Evolutionary conservation across 2,888 invertebrate species (phyloP), one percentile per base, ranked within the genome.

Genomic region (Orthonevra nobilis): DNA sequence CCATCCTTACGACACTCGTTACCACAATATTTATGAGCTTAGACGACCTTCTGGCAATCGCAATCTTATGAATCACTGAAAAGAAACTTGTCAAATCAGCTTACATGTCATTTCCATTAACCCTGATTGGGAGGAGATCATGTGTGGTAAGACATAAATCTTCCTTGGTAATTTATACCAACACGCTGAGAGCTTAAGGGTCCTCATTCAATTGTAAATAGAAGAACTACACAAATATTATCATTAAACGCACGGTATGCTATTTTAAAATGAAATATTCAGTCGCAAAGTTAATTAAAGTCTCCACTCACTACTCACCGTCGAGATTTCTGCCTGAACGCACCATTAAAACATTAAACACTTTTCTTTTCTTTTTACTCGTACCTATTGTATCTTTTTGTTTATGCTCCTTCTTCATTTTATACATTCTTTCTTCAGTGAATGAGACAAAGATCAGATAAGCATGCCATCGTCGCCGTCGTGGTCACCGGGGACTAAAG

Each of bases 61-160:
- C 23, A 54, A 77, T 72, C 77, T 70, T 72, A 72, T 77, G 77
- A 77, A 77, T 77, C 77, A 77, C 52, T 17, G 10, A 77, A 46
- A 52, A 50, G 60, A 72, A 64, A 70, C 64, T 52, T 60, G 72
- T 72, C 77, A 77, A 77, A 50, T 72, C 52, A 23, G 46, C 52
- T 52, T 64, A 75, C 56, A 70, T 56, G 63, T 70, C 70, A 70
- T 56, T 70, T 70, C 70, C 63, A 70, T 75, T 75, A 75, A 70
- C 75, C 70, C 64, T 50, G 63, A 70, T 64, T 58, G 50, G 77
- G 44, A 44, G 26, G 58, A 48, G 63, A 64, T 70, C 70, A 20
- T 30, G n/a, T 56, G 46, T 38, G 40, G 64, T 5, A 60, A 54
- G 0, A 63, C 70, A 75, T 75, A 63, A 63, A 70, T 70, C 63